Percentiles rank a stretch among this genome's conserved stretches.
phyloP scores from a whole-genome alignment of 2,888 invertebrate genomes.

The Bugula neritina region DNA sequence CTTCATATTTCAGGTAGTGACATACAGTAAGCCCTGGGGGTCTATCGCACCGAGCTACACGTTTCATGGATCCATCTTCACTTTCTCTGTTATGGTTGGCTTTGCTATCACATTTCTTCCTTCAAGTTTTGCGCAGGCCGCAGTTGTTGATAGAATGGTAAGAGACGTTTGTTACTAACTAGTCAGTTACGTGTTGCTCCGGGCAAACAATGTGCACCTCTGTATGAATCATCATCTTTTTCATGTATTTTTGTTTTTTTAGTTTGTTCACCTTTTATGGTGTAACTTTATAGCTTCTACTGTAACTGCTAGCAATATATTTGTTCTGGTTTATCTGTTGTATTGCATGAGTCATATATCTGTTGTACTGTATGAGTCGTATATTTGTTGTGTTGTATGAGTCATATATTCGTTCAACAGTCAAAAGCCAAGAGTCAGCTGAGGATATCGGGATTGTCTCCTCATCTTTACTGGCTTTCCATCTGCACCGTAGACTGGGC shows the following conservation, averaged over 20 bases:
- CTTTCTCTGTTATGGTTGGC: conserved; percentile 71
- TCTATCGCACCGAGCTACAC: not conserved
- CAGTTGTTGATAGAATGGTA: conserved; percentile 79
- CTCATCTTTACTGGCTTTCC: conserved; percentile 41
- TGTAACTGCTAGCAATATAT: not conserved
- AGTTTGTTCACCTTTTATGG: too few species aligned
- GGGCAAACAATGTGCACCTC: not conserved
- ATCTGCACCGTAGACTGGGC: conserved; percentile 35
- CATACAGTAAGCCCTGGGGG: conserved; percentile 36
- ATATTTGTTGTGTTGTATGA: too few species aligned
- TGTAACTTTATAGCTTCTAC: too few species aligned
- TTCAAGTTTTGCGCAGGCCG: conserved; percentile 70
- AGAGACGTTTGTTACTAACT: too few species aligned
- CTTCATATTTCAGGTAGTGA: not conserved
- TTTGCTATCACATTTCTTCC: conserved; percentile 75
- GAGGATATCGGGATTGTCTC: conserved; percentile 67
- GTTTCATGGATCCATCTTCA: conserved; percentile 67
- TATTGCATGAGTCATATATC: too few species aligned
- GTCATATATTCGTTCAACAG: too few species aligned
- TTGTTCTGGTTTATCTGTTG: not conserved
- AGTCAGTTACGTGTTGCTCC: not conserved
- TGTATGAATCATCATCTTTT: not conserved
- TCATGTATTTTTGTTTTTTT: too few species aligned
- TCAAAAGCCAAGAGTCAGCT: conserved; percentile 75
- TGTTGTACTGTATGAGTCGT: too few species aligned